Conservation (phyloP, 1,140 invertebrate genomes). For the Lepidurus couesii region DNA sequence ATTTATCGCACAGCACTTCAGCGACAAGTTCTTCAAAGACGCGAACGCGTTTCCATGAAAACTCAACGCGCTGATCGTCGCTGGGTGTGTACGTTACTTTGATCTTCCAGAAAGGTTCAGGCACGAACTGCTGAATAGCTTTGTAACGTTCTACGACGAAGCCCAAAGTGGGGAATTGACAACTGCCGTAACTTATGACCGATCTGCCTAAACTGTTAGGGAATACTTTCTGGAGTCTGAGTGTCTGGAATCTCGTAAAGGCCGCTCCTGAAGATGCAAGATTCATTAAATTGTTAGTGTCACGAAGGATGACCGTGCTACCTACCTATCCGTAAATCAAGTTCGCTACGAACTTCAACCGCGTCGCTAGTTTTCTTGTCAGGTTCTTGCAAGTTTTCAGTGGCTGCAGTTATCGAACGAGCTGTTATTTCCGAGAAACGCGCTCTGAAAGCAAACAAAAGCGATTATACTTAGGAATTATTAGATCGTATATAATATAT, state of each 20-base stretch:
- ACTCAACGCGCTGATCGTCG: constrained; percentile 58
- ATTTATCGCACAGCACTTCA: constrained; percentile 44
- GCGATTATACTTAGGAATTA: not conserved
- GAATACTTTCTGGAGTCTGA: constrained; percentile 79
- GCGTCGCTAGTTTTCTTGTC: constrained; percentile 85
- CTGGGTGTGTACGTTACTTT: constrained; percentile 45
- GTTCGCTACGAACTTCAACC: constrained; percentile 88
- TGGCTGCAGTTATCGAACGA: constrained; percentile 63
- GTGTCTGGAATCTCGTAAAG: constrained; percentile 97
- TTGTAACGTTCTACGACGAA: constrained; percentile 94
- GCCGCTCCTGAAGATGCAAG: constrained; percentile 60
- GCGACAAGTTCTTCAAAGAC: constrained; percentile 68
- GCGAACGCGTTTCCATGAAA: constrained; percentile 78
- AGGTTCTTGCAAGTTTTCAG: constrained; percentile 70
- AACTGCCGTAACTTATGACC: constrained; percentile 94
- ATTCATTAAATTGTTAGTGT: constrained; percentile 46
- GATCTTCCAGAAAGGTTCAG: constrained; percentile 91
- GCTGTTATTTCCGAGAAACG: constrained; percentile 97
- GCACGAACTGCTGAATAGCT: constrained; percentile 79
- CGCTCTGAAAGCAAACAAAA: constrained; percentile 55
- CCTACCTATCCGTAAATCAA: constrained; percentile 86
- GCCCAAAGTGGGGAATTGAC: constrained; percentile 94
- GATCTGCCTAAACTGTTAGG: constrained; percentile 59
- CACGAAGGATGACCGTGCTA: constrained; percentile 20
- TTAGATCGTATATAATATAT: constrained; percentile 1